Percentiles rank a stretch among this genome's conserved stretches.
These are phyloP conservation scores for Herpetotheres cachinnans DNA, from an alignment of 2,113 vertebrate genomes.

Conservation along the genomic window DNA sequence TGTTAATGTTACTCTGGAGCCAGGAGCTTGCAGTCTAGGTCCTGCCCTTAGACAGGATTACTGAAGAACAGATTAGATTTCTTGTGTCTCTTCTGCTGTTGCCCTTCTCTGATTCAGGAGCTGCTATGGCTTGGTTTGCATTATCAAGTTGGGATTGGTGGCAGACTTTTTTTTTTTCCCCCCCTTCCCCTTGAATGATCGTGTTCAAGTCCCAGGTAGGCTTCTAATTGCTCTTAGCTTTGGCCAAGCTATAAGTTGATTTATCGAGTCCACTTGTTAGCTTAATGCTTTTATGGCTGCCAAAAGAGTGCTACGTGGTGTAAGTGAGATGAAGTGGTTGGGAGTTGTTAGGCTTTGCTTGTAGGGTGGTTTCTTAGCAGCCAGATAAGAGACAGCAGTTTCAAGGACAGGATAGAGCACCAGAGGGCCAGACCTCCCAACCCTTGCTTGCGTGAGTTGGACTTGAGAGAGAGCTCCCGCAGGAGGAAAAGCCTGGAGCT, in stretches of 20 bases:
- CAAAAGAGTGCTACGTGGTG: not conserved
- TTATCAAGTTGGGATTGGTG: not conserved
- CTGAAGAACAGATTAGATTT: not conserved
- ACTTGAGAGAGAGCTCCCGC: not conserved
- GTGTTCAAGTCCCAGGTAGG: not conserved
- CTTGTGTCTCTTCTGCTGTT: not conserved
- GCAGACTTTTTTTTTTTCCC: not conserved
- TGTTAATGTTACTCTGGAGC: not conserved
- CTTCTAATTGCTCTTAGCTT: not conserved
- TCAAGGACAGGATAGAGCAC: not conserved
- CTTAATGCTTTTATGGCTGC: conserved; percentile 1
- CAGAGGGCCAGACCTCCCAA: not conserved
- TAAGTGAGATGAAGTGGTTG: not conserved
- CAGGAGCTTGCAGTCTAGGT: not conserved
- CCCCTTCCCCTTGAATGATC: not conserved
- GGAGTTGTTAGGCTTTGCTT: not conserved
- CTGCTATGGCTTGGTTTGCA: not conserved
- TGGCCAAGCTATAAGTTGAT: not conserved
- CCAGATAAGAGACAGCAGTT: conserved; percentile 6
- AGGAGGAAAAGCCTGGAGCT: not conserved
- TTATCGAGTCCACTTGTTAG: conserved; percentile 9
- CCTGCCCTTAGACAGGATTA: not conserved
- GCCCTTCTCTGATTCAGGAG: not conserved
- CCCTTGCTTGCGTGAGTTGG: not conserved
- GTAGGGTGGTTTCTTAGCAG: conserved; percentile 21